Evolutionary conservation across 1,140 invertebrate species (phyloP).

Genomic region (Elysia chlorotica): DNA sequence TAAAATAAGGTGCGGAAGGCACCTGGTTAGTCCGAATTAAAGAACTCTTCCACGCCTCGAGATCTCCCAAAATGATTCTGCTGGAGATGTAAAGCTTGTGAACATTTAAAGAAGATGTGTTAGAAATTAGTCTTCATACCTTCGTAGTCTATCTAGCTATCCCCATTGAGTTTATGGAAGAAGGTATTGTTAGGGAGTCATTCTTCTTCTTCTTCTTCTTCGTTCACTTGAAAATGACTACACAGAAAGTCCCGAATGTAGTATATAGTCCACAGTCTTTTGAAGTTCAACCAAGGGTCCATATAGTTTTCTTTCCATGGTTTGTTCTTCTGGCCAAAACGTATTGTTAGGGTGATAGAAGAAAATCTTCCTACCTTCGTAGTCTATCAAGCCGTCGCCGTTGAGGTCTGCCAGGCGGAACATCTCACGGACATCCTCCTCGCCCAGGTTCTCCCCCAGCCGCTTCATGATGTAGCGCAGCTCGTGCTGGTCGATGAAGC

Average conservation of each 20-base stretch:
- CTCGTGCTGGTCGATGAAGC: slow-evolving; percentile 57
- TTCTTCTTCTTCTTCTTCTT: background rate
- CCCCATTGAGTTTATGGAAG: too few species aligned
- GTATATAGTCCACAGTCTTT: too few species aligned
- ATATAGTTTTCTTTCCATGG: background rate
- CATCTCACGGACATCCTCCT: slow-evolving; percentile 54
- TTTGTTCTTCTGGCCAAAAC: background rate
- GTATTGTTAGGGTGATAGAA: background rate
- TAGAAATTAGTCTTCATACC: too few species aligned
- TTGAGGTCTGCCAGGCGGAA: slow-evolving; percentile 55
- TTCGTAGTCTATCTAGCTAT: too few species aligned
- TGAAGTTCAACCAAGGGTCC: background rate
- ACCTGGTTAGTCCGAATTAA: too few species aligned
- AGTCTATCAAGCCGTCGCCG: slow-evolving; percentile 56
- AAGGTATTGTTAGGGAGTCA: background rate
- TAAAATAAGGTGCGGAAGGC: too few species aligned
- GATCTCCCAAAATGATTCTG: too few species aligned
- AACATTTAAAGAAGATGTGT: too few species aligned
- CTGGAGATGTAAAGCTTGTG: too few species aligned
- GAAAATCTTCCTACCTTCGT: slow-evolving; percentile 35
- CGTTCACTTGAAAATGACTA: background rate
- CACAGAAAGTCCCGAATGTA: too few species aligned
- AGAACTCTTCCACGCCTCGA: too few species aligned
- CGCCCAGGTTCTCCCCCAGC: slow-evolving; percentile 50
- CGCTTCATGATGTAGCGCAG: slow-evolving; percentile 51